Evolutionary conservation across 2,888 invertebrate genomes (phyloP), one percentile per base, ranked within the genome.

Genomic region (Campoletis raptor): DNA sequence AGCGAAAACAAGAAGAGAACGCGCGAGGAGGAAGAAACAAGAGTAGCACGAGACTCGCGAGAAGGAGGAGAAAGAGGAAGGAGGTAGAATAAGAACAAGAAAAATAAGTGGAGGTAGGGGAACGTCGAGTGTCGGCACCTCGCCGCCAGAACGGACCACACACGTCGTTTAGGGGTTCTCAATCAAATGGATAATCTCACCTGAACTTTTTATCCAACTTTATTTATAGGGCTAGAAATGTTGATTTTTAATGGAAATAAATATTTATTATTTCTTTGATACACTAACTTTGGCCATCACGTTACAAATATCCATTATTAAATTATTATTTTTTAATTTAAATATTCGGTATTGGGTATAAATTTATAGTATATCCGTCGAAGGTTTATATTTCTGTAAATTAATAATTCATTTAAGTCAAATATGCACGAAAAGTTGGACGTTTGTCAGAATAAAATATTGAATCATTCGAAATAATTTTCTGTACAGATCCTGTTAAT

Each of bases 91-190:
- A 90, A 86, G 90, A 90, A 87, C 88, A 91, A 88, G 89, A 90
- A 87, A 83, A 83, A 85, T 79, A 85, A 84, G 86, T 67, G 70
- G 85, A 81, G 83, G 86, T 76, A 88, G 87, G 89, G 88, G 92
- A 91, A 91, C 92, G 91, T 93, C 92, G 94, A 93, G 94, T 94
- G 94, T 94, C 94, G 94, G 94, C 94, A 94, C 94, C 94, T 94
- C 93, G 93, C 94, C 94, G 93, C 93, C 93, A 93, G 91, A 93
- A 89, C 92, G 92, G 94, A 94, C 94, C 94, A 94, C 94, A 94
- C 94, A 94, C 94, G 94, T 94, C 91, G 94, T 92, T 89, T 88
- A 92, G 92, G 88, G 94, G 92, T 89, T 94, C 94, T 93, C 94
- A 94, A 93, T 90, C 86, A 67, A 81, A 83, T 57, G 90, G 90